Evolutionary conservation across 1,140 invertebrate species (phyloP).

Genomic region (Thalassaphorura encarpata): DNA sequence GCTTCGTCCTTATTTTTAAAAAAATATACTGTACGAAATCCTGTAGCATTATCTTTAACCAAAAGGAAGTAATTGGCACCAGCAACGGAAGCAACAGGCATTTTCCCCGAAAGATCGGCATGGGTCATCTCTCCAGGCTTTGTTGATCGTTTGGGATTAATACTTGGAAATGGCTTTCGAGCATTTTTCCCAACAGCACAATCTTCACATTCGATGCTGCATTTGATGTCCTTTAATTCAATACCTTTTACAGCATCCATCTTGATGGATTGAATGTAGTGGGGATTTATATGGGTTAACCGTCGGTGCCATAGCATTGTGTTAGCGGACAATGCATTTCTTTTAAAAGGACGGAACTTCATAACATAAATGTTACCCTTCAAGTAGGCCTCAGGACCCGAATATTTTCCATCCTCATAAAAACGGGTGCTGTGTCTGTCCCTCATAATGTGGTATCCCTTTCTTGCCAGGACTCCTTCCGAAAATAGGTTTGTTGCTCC

Average conservation of each 20-base stretch:
- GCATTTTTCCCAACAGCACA: constrained; percentile 19
- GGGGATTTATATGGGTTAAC: not conserved
- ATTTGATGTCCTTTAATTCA: not conserved
- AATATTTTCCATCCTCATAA: not conserved
- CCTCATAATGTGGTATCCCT: constrained; percentile 9
- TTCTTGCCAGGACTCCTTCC: not conserved
- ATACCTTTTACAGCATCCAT: constrained; percentile 5
- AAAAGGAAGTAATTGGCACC: constrained; percentile 38
- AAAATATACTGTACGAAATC: constrained; percentile 38
- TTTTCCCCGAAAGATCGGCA: constrained; percentile 40
- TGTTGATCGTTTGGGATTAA: constrained; percentile 11
- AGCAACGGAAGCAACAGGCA: constrained; percentile 36
- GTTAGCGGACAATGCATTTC: not conserved
- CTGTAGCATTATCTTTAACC: constrained; percentile 40
- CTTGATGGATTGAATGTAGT: constrained; percentile 1
- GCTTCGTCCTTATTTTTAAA: constrained; percentile 36
- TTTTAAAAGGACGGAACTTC: not conserved
- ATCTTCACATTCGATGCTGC: not conserved
- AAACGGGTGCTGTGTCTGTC: not conserved
- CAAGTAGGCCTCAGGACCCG: not conserved
- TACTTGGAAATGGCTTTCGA: constrained; percentile 3
- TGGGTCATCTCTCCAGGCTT: constrained; percentile 37
- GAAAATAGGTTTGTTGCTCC: constrained; percentile 12
- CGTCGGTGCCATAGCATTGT: constrained; percentile 6
- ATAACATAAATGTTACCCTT: not conserved